Evolutionary conservation across 2,797 vertebrate genomes (phyloP), one percentile per base, ranked within the genome.

Genomic region (Acestrorhynchus altus): DNA sequence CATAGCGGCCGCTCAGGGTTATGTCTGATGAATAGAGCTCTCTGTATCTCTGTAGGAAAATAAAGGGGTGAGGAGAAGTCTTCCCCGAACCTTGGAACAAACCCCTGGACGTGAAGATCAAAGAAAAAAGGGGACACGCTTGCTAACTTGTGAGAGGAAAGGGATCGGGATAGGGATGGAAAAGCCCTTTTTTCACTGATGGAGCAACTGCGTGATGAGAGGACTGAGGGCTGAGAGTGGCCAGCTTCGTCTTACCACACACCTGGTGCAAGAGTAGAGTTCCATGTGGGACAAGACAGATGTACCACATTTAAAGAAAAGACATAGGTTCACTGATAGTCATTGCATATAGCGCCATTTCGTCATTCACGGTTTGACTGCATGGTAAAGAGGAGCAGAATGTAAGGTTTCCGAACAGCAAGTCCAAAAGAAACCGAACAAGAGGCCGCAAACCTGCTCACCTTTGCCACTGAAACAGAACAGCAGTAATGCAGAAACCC

Each of bases 181-280:
- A 75, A 78, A 90, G 90, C 94, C 93, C 93, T 93, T 93, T 94
- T 94, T 89, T 77, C 87, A 89, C 89, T 83, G 78, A 91, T 90
- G 90, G 87, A 88, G 86, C 86, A 87, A 84, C 78, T 77, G 78
- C 75, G 84, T 83, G 63, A 72, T 49, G 54, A 54, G 35, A 68
- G 15, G 40, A 44, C 74, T 63, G 67, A 57, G 16, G 56, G 5
- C 51, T 65, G 59, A 64, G 66, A 47, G 69, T 56, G 56, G 59
- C 57, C 46, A 24, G 39, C 47, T 70, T 69, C 52, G 28, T 31
- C 40, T 64, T 4, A 24, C 10, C 44, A 70, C 67, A 49, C 65
- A 67, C 26, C 42, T 24, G 16, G 15, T 1, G 63, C 40, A 16
- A 65, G 40, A 63, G 56, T 57, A 7, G 31, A 22, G 20, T 65